These are phyloP conservation scores for Cochlearius cochlearius DNA, from an alignment of 2,113 vertebrate species.

Conservation along the genomic window DNA sequence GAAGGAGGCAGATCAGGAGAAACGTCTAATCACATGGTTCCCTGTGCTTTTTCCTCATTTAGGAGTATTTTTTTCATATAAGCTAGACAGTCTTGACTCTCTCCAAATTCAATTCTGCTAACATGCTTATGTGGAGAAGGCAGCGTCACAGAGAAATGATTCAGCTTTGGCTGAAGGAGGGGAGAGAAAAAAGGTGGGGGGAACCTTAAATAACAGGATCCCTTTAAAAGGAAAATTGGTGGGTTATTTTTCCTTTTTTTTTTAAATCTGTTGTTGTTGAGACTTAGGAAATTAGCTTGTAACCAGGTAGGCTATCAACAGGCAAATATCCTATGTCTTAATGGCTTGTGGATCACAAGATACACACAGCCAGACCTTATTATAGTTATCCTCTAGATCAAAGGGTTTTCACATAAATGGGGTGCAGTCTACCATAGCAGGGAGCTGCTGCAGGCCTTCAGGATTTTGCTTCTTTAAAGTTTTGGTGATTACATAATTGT, in stretches of 20 bases:
- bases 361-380: conserved; percentile 30
- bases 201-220: background rate
- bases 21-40: background rate
- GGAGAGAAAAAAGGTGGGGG: background rate
- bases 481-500: conserved; percentile 10
- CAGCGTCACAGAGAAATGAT: background rate
- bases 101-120: background rate
- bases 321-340: conserved; percentile 24
- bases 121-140: background rate
- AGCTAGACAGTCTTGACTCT: background rate
- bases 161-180: background rate
- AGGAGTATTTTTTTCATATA: background rate
- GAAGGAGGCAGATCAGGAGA: background rate
- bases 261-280: background rate
- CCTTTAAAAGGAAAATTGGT: background rate
- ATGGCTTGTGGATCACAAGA: conserved; percentile 41
- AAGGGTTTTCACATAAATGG: conserved; percentile 42
- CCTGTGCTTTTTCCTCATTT: background rate
- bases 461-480: conserved; percentile 55
- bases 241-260: background rate
- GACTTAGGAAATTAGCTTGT: background rate
- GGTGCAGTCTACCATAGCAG: conserved; percentile 33
- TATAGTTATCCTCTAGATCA: conserved; percentile 49
- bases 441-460: conserved; percentile 3
- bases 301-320: conserved; percentile 22